Evolutionary conservation across 1,140 invertebrate genomes (phyloP).

Genomic region (Trichogramma pretiosum): DNA sequence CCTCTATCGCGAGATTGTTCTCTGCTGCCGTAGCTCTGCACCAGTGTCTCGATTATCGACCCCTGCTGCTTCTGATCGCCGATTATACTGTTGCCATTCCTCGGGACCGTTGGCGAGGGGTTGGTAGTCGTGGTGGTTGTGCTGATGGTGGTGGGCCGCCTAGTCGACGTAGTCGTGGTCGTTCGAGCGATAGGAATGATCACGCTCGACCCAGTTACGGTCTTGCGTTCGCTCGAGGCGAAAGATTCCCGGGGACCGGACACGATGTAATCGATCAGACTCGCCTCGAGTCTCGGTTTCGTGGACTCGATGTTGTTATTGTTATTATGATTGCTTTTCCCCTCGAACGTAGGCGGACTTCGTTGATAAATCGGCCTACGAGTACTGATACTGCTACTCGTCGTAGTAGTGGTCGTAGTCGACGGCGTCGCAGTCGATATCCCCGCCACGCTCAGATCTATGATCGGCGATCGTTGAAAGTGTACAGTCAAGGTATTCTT

Average conservation of each 20-base stretch:
- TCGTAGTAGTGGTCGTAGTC: too few species aligned
- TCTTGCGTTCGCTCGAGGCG: neutral
- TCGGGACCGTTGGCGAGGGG: neutral
- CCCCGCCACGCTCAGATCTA: slow-evolving; percentile 1
- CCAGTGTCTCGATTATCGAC: slow-evolving; percentile 12
- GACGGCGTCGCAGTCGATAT: neutral
- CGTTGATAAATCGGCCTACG: too few species aligned
- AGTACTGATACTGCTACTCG: neutral
- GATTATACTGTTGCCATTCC: neutral
- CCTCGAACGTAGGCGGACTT: too few species aligned
- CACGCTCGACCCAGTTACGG: too few species aligned
- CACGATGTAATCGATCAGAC: slow-evolving; percentile 27
- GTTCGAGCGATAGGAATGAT: neutral
- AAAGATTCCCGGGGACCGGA: slow-evolving; percentile 18
- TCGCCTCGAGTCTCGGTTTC: slow-evolving; percentile 6
- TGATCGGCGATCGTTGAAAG: slow-evolving; percentile 8
- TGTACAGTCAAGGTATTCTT: neutral
- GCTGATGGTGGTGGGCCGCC: neutral
- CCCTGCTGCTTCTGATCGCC: slow-evolving; percentile 4
- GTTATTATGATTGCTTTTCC: neutral
- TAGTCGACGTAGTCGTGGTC: slow-evolving; percentile 1
- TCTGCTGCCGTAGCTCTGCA: slow-evolving; percentile 14
- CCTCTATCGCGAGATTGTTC: too few species aligned
- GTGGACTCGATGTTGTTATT: slow-evolving; percentile 8
- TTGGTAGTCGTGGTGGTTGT: neutral